Percentiles rank a stretch among this genome's conserved stretches.
phyloP scores from a whole-genome alignment of 2,797 vertebrate species.

The Amazona finschi region DNA sequence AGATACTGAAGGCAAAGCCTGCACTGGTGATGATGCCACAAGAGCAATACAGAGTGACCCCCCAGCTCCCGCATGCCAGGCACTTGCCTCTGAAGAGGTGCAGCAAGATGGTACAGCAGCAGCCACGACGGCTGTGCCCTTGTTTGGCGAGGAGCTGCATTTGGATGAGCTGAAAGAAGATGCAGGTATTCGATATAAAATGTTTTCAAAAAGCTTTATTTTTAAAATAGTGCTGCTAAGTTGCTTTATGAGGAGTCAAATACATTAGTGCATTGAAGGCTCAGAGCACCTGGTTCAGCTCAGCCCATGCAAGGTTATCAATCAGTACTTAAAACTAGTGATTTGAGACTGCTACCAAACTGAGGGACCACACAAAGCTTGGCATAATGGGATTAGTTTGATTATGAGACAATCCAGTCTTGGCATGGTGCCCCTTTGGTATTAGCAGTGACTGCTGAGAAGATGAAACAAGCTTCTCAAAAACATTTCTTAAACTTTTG shows the following conservation, averaged over 20 bases:
- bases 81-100: constrained; percentile 49
- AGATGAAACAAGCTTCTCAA: not conserved
- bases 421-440: not conserved
- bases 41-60: constrained; percentile 51
- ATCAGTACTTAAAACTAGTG: not conserved
- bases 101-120: constrained; percentile 51
- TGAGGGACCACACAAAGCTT: not conserved
- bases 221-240: not conserved
- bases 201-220: not conserved
- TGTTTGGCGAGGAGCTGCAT: constrained; percentile 55
- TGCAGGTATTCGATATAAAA: constrained; percentile 69
- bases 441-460: constrained; percentile 10
- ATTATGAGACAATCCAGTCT: not conserved
- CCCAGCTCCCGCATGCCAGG: constrained; percentile 60
- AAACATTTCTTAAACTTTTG: not conserved
- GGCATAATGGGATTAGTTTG: not conserved
- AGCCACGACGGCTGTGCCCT: constrained; percentile 15
- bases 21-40: constrained; percentile 42
- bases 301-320: not conserved
- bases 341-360: not conserved
- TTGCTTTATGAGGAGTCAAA: not conserved
- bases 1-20: constrained; percentile 74
- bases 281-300: not conserved
- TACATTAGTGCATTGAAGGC: not conserved
- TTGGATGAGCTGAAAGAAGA: constrained; percentile 61